Evolutionary conservation across 1,140 invertebrate species (phyloP), one percentile per base, ranked within the genome.

Genomic region (Diploscapter pachys): DNA sequence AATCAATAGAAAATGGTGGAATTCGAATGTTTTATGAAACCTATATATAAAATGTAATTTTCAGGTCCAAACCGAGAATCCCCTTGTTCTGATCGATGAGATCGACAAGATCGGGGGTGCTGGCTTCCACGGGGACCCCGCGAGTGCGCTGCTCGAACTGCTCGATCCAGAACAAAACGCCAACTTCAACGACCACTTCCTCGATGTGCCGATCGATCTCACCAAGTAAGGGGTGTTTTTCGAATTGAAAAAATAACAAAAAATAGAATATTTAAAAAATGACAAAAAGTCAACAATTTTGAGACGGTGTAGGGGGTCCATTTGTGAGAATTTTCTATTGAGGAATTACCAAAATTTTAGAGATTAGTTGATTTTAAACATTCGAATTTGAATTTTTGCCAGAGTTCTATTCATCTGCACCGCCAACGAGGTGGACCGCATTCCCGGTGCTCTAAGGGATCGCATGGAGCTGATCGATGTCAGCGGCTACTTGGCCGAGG

Each of bases 401-500:
- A 78, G 73, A 87, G 94, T 91, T 79, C 87, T 99, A 3, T 99
- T 99, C 85, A 98, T 99, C 79, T 98, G 96, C 85, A 99, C 97
- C 0, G 96, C 96, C 9, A 99, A 99, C 87, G 90, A 96, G 1
- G 89, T 92, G 2, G 94, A 99, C 67, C 95, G 93, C 0, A 99
- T 99, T 83, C 96, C 97, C 0, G 96, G 98, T 82, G 94, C 97
- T 0, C 86, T 99, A 2, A 87, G 93, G 76, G 97, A 99, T 88
- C 90, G 97, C 79, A 99, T 99, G 97, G 97, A 99, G 88, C 92
- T 99, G 89, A 99, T 99, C 78, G 95, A 98, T 85, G 95, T 99
- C 88, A 96, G 95, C 2, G 96, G 95, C 62, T 99, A 99, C 88
- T 94, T 99, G 0, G 94, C 95, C 0, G 95, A 99, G 86, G 97